phyloP scores from a whole-genome alignment of 2,113 vertebrate species.

The Odontesthes bonariensis region DNA sequence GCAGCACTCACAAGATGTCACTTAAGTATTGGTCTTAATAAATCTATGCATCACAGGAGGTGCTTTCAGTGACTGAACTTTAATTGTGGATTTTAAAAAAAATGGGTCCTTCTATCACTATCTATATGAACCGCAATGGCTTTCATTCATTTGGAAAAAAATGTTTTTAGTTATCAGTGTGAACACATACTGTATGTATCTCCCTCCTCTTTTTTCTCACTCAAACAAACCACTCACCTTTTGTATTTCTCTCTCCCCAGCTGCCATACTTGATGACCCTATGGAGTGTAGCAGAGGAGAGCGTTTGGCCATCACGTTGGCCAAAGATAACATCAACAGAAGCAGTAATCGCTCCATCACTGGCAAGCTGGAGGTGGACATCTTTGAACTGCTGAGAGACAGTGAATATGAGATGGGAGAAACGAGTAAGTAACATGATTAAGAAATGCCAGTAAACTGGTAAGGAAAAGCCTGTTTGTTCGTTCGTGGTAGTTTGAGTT shows the following conservation, averaged over 20 bases:
- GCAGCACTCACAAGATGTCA: constrained; percentile 36
- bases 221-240: background rate
- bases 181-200: constrained; percentile 4
- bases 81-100: constrained; percentile 17
- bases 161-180: background rate
- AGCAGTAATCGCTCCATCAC: constrained; percentile 91
- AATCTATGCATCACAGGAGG: constrained; percentile 33
- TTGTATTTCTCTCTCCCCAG: constrained; percentile 29
- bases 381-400: constrained; percentile 97
- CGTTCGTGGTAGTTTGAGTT: background rate
- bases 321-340: constrained; percentile 95
- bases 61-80: constrained; percentile 36
- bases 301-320: constrained; percentile 96
- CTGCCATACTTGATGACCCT: constrained; percentile 94
- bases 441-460: background rate
- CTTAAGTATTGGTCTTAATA: constrained; percentile 30
- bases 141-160: constrained; percentile 1
- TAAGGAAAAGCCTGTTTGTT: background rate
- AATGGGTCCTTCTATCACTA: background rate
- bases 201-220: background rate
- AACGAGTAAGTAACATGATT: constrained; percentile 87
- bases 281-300: constrained; percentile 99
- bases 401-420: constrained; percentile 98
- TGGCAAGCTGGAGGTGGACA: constrained; percentile 95
- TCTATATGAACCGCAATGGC: background rate